Base-by-base conservation (phyloP, 1,140 invertebrate species). In the Drosophila pachea region DNA sequence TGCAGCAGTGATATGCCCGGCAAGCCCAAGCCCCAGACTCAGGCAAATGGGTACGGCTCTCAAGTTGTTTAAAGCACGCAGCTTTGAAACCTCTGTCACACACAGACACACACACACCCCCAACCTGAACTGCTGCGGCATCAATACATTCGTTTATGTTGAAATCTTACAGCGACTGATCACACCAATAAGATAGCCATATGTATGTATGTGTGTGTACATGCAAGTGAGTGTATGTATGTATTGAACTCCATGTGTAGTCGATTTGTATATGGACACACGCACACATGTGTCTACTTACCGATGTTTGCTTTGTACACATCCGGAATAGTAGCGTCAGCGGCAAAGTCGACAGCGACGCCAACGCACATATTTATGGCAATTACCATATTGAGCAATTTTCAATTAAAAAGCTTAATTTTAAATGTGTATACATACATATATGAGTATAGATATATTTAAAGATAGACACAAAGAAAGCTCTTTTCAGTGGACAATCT, bases 321-420 rank as follows among this genome's bases (percentile, higher is more conserved):
- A 86, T 86, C 81, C 81, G 81, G 81, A 86, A 86, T 77, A 74
- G 71, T 66, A 72, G 71, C 66, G 76, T 69, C 63, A 67, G 73
- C 68, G 59, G 56, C 52, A 59, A 48, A 54, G 71, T 40, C 40
- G 47, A 4, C 53, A 53, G 16, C 49, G 56, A 69, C 78, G 73
- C 79, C 75, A 55, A 78, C 74, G 76, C 79, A 68, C 14, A 71
- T 67, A 75, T 81, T 84, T 74, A 78, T 81, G 82, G 74, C 76
- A 77, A 86, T 86, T 86, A 86, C 82, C 81, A 86, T 86, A 86
- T 86, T 86, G 82, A 86, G 81, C 69, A 86, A 86, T 86, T 73
- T 86, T 72, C 77, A 86, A 86, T 86, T 86, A 81, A 81, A 86
- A 75, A 74, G 35, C 74, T 31, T 16, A 43, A 36, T 52, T 52